Evolutionary conservation across 2,113 vertebrate genomes (phyloP), one percentile per base, ranked within the genome.

Genomic region (Microtus ochrogaster): DNA sequence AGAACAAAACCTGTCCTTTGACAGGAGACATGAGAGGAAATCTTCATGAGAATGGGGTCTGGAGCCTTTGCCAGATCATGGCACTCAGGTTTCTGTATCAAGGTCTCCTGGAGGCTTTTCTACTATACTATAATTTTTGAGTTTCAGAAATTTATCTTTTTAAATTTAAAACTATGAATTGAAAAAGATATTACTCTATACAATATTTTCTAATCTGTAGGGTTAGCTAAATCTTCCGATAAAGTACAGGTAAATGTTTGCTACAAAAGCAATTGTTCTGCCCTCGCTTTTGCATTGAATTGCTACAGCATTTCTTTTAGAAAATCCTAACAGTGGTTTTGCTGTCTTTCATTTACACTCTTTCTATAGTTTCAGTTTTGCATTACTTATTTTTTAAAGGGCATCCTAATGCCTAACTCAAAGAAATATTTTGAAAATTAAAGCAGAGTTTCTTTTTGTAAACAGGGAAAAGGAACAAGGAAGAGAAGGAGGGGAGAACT

Each of bases 111-210:
- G 16, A 0, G 0, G 52, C 44, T 33, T 58, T 61, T 92, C 8
- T 86, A n/a, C 1, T 28, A 0, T 49, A 55, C 4, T 30, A 6
- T 9, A 87, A 63, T 58, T 55, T 16, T 36, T 66, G 36, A 5
- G 30, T 87, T 90, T 17, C 13, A 65, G 55, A 36, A 63, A 55
- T 82, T 89, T 77, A 74, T 10, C 6, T 76, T 89, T 49, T 1
- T 55, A 91, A 79, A 92, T 77, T 85, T 58, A 73, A 92, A 88
- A 91, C 86, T 16, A 81, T 16, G 52, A 76, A 17, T 49, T 88
- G 14, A 44, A 77, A 94, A 95, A 84, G 28, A 41, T 9, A 76
- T 7, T 0, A 76, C 14, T n/a, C 90, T 79, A n/a, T 72, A 72
- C 1, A 83, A 86, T 81, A 61, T 17, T 88, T 89, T 41, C 1